A percentile compares a stretch with the other conserved stretches of the same genome.
Conservation (phyloP, 2,113 vertebrate species). For the Parus major region DNA sequence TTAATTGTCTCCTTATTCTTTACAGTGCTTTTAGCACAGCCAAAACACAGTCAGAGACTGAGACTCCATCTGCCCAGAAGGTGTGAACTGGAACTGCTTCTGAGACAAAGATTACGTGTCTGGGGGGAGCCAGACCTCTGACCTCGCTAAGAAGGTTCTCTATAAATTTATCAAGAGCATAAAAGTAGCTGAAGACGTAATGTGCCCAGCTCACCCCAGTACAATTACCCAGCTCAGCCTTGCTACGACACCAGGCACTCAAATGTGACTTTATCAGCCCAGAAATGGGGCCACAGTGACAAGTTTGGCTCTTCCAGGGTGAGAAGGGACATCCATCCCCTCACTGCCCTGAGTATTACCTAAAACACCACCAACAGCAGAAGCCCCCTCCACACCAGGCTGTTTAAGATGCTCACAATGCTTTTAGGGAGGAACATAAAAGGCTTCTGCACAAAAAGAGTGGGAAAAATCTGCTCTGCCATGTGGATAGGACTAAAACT, state of each 20-base stretch:
- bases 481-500: background rate
- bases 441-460: background rate
- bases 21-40: background rate
- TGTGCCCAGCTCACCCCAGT: background rate
- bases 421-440: background rate
- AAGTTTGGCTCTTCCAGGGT: background rate
- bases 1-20: background rate
- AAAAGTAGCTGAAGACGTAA: background rate
- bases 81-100: background rate
- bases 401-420: background rate
- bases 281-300: background rate
- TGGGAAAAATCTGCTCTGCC: background rate
- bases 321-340: background rate
- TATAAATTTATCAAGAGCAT: background rate
- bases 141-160: background rate
- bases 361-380: fast-evolving
- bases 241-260: background rate
- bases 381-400: background rate
- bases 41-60: background rate
- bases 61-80: background rate
- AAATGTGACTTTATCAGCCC: background rate
- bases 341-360: background rate
- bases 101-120: background rate
- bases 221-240: background rate
- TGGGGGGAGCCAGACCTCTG: background rate